Base-by-base conservation (phyloP, 2,797 vertebrate genomes). In the Bradypus variegatus region DNA sequence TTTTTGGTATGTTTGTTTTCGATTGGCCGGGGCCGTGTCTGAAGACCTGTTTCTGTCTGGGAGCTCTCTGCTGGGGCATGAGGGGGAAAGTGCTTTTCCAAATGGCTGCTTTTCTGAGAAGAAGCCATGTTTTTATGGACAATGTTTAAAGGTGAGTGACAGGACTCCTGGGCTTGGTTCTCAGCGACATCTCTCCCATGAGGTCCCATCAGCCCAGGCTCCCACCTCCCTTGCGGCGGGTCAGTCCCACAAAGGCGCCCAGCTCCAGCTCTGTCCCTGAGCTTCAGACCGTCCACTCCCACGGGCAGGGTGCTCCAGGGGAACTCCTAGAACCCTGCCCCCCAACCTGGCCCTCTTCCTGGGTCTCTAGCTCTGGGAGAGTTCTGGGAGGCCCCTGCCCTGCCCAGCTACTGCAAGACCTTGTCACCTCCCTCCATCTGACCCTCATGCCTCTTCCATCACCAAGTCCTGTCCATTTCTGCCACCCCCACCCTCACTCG, bases 401-500 rank as follows among this genome's bases (percentile, higher is more conserved):
- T 18, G 55, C 55, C 33, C 13, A 67, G 64, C 33, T 12, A 9
- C 15, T 23, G 31, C 2, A 3, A 29, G 73, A 41, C 13, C 27
- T 15, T 8, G n/a, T 36, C 19, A 0, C 1, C 2, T 33, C 9
- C 18, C 50, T 31, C 41, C 23, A 36, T 91, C 29, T 83, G 2
- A 0, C 3, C 62, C 69, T 33, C 2, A 3, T 5, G 8, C 45
- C 69, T 21, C 65, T 19, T 48, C 48, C 8, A 25, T n/a, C 6
- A 6, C 16, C 48, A 18, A 13, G 27, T 50, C 50, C 41, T 9
- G 3, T 12, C 41, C 9, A 0, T 27, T 53, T 45, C n/a, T 16
- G 23, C 0, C 0, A 21, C 7, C 67, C 21, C 6, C 31, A 8
- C 27, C 1, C 1, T 4, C 3, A 1, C 13, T 21, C 15, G 2